Conservation (phyloP, 92 coral and sea anemone species). For the Scolanthus callimorphus region DNA sequence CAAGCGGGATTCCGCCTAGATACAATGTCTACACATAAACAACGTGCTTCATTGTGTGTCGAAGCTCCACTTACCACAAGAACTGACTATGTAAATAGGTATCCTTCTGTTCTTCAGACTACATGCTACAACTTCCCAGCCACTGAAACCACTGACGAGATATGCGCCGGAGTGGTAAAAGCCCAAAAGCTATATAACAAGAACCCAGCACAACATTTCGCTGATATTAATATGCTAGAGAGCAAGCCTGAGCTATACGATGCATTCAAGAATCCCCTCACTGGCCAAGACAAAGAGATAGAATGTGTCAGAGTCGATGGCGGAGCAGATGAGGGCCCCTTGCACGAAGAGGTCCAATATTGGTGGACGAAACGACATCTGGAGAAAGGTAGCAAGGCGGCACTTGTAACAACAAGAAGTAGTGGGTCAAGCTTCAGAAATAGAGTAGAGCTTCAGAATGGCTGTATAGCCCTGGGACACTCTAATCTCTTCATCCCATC, state of each 20-base stretch:
- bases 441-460: conserved; percentile 46
- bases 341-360: conserved; percentile 48
- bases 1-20: conserved; percentile 43
- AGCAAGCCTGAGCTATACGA: conserved; percentile 12
- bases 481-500: too few relatives aligned
- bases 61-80: conserved; percentile 40
- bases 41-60: conserved; percentile 37
- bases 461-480: conserved; percentile 37
- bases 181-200: conserved; percentile 38
- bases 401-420: conserved; percentile 42
- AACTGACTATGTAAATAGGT: conserved; percentile 43
- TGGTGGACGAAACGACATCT: conserved; percentile 55
- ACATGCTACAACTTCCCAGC: conserved; percentile 34
- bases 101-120: conserved; percentile 36
- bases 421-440: too few relatives aligned
- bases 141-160: conserved; percentile 32
- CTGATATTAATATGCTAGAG: conserved; percentile 50
- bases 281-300: too few relatives aligned
- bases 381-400: conserved; percentile 10
- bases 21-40: conserved; percentile 44
- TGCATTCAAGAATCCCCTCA: conserved; percentile 2
- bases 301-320: conserved; percentile 60
- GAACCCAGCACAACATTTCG: conserved; percentile 47
- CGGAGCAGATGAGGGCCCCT: conserved; percentile 47
- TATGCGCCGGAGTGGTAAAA: conserved; percentile 47